phyloP scores from a whole-genome alignment of 2,797 vertebrate genomes.

The Thripadectes ignobilis region DNA sequence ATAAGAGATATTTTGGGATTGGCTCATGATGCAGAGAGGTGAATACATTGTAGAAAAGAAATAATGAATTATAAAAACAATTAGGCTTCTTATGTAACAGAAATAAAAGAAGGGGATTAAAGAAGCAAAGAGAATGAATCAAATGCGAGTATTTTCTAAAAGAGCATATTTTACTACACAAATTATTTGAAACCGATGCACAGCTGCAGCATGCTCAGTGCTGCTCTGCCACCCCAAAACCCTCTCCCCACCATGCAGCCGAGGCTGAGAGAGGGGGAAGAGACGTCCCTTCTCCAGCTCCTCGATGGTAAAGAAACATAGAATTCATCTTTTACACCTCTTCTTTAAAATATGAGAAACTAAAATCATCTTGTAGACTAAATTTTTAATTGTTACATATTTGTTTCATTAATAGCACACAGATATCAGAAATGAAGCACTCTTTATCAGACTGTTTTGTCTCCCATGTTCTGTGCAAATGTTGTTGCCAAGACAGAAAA shows the following conservation, averaged over 20 bases:
- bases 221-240: neutral
- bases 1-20: neutral
- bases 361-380: neutral
- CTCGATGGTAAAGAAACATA: neutral
- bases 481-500: neutral
- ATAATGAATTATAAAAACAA: neutral
- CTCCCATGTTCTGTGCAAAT: neutral
- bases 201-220: neutral
- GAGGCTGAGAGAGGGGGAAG: neutral
- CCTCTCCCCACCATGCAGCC: neutral
- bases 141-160: neutral
- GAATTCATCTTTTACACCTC: neutral
- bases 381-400: neutral
- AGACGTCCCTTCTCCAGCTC: neutral
- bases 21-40: neutral
- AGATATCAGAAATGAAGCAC: neutral
- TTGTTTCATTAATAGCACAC: neutral
- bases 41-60: neutral
- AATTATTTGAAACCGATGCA: neutral
- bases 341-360: neutral
- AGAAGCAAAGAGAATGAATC: neutral
- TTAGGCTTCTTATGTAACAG: neutral
- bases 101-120: slow-evolving; percentile 6
- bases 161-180: neutral
- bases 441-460: neutral